Conservation (phyloP, 2,113 vertebrate genomes). For the Eclectus roratus region DNA sequence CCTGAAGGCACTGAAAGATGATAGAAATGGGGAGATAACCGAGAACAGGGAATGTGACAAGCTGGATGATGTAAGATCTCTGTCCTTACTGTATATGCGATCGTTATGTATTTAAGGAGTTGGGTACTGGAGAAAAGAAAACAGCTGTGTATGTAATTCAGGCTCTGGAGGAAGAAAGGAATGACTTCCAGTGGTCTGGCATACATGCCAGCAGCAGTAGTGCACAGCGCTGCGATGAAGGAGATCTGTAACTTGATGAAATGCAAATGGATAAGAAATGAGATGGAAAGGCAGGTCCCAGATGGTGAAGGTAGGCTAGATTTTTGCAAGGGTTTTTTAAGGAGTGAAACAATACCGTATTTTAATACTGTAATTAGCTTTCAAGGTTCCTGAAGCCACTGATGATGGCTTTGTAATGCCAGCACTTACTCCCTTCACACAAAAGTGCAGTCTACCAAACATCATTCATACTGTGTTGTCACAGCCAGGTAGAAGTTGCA, state of each 20-base stretch:
- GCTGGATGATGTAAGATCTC: conserved; percentile 82
- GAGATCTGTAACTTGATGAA: not conserved
- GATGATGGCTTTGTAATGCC: not conserved
- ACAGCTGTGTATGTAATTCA: not conserved
- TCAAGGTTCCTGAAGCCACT: not conserved
- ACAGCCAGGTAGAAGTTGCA: not conserved
- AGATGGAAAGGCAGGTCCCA: not conserved
- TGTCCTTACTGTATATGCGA: not conserved
- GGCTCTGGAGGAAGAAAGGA: not conserved
- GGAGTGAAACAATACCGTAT: not conserved
- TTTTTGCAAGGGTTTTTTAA: not conserved
- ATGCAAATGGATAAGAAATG: not conserved
- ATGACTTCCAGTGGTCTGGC: not conserved
- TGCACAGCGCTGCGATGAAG: not conserved
- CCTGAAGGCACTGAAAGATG: conserved; percentile 93
- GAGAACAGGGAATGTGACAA: conserved; percentile 89
- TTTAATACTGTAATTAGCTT: not conserved
- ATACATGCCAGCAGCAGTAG: not conserved
- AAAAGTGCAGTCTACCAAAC: not conserved
- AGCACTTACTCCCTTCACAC: not conserved
- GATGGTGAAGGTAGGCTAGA: not conserved
- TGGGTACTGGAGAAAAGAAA: not conserved
- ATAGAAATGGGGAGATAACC: conserved; percentile 87
- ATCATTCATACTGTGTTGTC: accelerated
- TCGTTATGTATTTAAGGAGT: not conserved